Conservation (phyloP, 2,113 vertebrate genomes). For the Ochotona princeps region DNA sequence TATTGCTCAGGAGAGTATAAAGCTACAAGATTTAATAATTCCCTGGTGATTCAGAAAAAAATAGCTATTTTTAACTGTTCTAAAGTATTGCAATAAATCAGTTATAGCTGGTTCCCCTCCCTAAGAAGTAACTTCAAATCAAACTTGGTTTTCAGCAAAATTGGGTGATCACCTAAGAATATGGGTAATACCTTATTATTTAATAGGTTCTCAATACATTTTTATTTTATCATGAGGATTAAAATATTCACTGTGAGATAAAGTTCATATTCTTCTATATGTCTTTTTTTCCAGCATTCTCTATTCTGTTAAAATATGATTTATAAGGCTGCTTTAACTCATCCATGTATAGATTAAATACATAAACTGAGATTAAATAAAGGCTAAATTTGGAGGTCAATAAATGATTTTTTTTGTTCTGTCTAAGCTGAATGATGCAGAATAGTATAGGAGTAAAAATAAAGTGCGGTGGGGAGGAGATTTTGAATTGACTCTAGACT, state of each 20-base stretch:
- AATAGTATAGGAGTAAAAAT: neutral
- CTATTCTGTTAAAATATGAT: constrained; percentile 30
- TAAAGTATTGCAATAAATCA: constrained; percentile 70
- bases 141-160: constrained; percentile 60
- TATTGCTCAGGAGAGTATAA: constrained; percentile 5
- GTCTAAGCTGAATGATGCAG: neutral
- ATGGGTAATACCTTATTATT: neutral
- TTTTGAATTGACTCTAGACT: constrained; percentile 33
- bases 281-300: neutral
- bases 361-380: constrained; percentile 15
- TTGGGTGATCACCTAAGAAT: constrained; percentile 36
- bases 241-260: constrained; percentile 20
- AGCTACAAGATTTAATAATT: constrained; percentile 64
- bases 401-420: neutral
- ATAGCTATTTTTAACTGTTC: constrained; percentile 53
- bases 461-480: neutral
- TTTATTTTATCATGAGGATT: constrained; percentile 22
- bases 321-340: neutral
- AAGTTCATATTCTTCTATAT: neutral
- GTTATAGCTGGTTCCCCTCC: constrained; percentile 47
- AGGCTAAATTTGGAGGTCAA: constrained; percentile 20
- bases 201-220: constrained; percentile 32
- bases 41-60: constrained; percentile 62
- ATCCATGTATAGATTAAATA: constrained; percentile 6
- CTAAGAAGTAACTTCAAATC: constrained; percentile 63